A percentile compares a stretch with the other conserved stretches of the same genome.
Evolutionary conservation across 2,888 invertebrate genomes (phyloP).

Genomic region (Hirtodrosophila confusa): DNA sequence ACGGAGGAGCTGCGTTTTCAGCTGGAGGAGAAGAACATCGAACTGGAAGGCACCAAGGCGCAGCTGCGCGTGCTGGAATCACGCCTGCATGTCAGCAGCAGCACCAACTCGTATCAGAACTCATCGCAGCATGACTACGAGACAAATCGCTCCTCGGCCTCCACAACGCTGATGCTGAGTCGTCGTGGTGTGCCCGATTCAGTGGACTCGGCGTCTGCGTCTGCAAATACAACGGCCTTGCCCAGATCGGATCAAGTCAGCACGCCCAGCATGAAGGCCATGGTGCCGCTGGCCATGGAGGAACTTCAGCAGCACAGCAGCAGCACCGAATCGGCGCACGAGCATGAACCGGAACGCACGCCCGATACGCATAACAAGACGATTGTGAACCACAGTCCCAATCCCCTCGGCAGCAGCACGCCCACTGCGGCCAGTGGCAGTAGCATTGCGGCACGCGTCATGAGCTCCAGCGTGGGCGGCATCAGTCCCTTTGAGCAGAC

Average conservation of each 20-base stretch:
- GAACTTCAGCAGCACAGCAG: slow-evolving; percentile 85
- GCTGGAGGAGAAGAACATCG: slow-evolving; percentile 93
- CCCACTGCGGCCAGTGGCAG: slow-evolving; percentile 46
- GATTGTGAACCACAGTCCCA: slow-evolving; percentile 49
- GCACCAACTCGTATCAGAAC: slow-evolving; percentile 84
- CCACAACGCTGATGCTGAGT: slow-evolving; percentile 80
- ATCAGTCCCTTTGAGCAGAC: slow-evolving; percentile 73
- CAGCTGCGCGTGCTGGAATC: slow-evolving; percentile 90
- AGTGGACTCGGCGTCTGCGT: slow-evolving; percentile 60
- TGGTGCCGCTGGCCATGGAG: slow-evolving; percentile 86
- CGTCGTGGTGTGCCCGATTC: slow-evolving; percentile 74
- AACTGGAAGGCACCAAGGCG: slow-evolving; percentile 92
- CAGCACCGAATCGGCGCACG: slow-evolving; percentile 88
- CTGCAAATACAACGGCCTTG: slow-evolving; percentile 55
- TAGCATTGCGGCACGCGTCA: slow-evolving; percentile 64
- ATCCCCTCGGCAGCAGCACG: slow-evolving; percentile 60
- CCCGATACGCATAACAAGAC: slow-evolving; percentile 59
- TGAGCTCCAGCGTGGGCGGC: slow-evolving; percentile 81
- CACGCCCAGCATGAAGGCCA: slow-evolving; percentile 86
- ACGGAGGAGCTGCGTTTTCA: slow-evolving; percentile 92
- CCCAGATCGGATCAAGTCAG: slow-evolving; percentile 83
- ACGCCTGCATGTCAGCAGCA: slow-evolving; percentile 81
- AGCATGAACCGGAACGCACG: slow-evolving; percentile 81
- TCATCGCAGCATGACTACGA: slow-evolving; percentile 81
- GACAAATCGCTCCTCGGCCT: slow-evolving; percentile 82